phyloP scores from a whole-genome alignment of 2,888 invertebrate species.

The Conistra vaccinii region DNA sequence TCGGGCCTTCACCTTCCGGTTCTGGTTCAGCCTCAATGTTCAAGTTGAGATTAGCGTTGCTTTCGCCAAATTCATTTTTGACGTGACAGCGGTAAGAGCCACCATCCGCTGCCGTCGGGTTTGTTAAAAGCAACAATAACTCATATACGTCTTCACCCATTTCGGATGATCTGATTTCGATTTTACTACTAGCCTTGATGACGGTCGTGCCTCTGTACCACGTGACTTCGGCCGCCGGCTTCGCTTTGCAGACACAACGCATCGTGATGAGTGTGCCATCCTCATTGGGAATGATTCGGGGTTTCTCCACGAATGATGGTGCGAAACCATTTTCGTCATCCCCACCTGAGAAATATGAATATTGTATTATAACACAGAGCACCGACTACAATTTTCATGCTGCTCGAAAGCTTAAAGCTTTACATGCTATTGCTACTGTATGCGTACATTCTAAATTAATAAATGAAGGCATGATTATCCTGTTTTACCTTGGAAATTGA shows the following conservation, averaged over 20 bases:
- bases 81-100: conserved; percentile 96
- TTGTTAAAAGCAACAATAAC: conserved; percentile 92
- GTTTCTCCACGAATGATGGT: conserved; percentile 99
- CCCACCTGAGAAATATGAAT: conserved; percentile 92
- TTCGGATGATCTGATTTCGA: conserved; percentile 94
- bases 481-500: conserved; percentile 98
- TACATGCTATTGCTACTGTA: conserved; percentile 88
- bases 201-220: conserved; percentile 98
- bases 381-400: conserved; percentile 77
- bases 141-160: conserved; percentile 97
- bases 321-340: conserved; percentile 98
- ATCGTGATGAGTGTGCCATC: conserved; percentile 99
- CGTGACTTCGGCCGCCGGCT: conserved; percentile 97
- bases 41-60: conserved; percentile 98
- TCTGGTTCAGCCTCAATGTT: conserved; percentile 99
- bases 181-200: conserved; percentile 96
- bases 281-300: conserved; percentile 99
- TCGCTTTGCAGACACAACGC: conserved; percentile 98
- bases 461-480: conserved; percentile 62
- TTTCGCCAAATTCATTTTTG: conserved; percentile 98
- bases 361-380: conserved; percentile 58
- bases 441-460: conserved; percentile 84
- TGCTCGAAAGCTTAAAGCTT: conserved; percentile 85
- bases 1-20: conserved; percentile 97
- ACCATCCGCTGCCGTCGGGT: conserved; percentile 90